Conservation (phyloP, 1,140 invertebrate species). For the Zeugodacus cucurbitae region DNA sequence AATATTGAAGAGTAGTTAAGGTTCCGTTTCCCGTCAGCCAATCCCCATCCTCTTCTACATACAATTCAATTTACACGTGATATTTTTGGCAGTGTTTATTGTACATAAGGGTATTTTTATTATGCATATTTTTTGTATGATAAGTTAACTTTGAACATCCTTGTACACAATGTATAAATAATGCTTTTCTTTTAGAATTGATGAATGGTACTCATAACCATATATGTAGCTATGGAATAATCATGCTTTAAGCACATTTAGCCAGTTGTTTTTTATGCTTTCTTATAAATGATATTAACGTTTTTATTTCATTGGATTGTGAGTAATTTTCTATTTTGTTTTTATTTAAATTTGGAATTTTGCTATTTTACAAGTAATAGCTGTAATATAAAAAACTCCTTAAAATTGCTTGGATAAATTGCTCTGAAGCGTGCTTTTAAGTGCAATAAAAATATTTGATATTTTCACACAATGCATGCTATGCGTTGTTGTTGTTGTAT, state of each 20-base stretch:
- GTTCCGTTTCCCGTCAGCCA: no score
- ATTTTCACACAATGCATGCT: not conserved
- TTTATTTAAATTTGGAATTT: conserved; percentile 10
- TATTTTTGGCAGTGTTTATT: not conserved
- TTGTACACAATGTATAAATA: not conserved
- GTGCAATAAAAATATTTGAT: conserved; percentile 5
- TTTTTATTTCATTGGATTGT: no score
- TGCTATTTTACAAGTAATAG: not conserved
- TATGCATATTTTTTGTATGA: not conserved
- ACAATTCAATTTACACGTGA: not conserved
- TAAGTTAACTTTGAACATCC: not conserved
- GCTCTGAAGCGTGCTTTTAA: not conserved
- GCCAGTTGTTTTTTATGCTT: not conserved
- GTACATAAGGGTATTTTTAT: not conserved
- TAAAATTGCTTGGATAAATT: conserved; percentile 9
- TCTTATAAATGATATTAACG: not conserved
- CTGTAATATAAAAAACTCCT: not conserved
- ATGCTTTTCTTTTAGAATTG: not conserved
- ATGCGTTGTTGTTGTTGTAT: not conserved
- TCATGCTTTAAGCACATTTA: not conserved
- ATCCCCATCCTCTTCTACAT: no score
- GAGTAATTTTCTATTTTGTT: not conserved
- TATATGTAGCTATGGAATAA: not conserved
- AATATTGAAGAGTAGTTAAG: no score
- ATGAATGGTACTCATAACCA: not conserved